Conservation (phyloP, 2,888 invertebrate species). For the Venusia cambrica region DNA sequence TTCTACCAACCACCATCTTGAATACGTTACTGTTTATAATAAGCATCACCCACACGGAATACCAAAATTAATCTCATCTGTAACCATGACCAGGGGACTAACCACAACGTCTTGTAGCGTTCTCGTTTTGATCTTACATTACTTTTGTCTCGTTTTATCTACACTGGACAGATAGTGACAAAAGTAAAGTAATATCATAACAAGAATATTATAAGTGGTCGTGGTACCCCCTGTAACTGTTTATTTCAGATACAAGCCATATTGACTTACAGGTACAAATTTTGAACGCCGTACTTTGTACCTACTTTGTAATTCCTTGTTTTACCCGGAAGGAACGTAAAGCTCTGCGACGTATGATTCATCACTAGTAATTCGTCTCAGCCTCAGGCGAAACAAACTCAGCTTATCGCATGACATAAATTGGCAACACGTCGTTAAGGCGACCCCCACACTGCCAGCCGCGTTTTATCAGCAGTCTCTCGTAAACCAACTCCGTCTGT, state of each 20-base stretch:
- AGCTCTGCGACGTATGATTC: slow-evolving; percentile 53
- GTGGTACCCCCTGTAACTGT: too few species aligned
- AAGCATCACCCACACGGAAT: slow-evolving; percentile 38
- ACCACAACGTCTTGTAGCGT: too few species aligned
- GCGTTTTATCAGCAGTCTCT: slow-evolving; percentile 71
- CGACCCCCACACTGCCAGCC: slow-evolving; percentile 63
- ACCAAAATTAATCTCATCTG: slow-evolving; percentile 19
- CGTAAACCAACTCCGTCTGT: slow-evolving; percentile 73
- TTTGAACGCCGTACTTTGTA: slow-evolving; percentile 7
- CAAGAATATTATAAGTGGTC: too few species aligned
- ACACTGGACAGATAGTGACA: too few species aligned
- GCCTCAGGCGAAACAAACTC: slow-evolving; percentile 72
- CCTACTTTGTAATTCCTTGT: slow-evolving; percentile 32
- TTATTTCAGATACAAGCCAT: slow-evolving; percentile 11
- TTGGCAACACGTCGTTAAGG: slow-evolving; percentile 80
- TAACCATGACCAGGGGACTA: slow-evolving; percentile 8
- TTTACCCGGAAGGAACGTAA: slow-evolving; percentile 37
- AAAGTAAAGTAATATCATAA: too few species aligned
- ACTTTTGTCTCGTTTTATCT: too few species aligned
- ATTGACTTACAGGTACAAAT: slow-evolving; percentile 2
- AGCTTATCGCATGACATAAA: slow-evolving; percentile 78
- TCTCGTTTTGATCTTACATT: too few species aligned
- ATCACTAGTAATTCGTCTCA: slow-evolving; percentile 59
- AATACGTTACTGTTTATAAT: slow-evolving; percentile 62
- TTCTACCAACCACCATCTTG: slow-evolving; percentile 67